phyloP scores from a whole-genome alignment of 2,888 invertebrate genomes.

The Cephus nigrinus region DNA sequence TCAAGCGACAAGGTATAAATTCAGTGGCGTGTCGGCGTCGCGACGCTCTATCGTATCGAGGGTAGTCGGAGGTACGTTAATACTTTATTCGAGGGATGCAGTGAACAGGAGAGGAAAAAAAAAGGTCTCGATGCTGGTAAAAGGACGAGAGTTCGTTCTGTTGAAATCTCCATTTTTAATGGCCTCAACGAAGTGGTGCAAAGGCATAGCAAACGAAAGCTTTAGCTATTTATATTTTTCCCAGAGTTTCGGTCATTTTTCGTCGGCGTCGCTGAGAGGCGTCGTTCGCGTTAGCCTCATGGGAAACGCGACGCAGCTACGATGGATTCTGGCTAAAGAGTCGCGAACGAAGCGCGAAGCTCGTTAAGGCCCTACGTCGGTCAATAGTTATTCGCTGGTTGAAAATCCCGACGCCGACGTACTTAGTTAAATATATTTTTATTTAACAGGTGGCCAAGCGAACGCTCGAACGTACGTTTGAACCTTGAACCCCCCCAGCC shows the following conservation, averaged over 20 bases:
- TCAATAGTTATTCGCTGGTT: conserved; percentile 38
- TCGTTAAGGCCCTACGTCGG: conserved; percentile 38
- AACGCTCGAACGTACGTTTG: conserved; percentile 34
- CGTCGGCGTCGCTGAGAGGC: neutral
- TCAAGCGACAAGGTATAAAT: too few species aligned
- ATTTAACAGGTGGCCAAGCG: conserved; percentile 45
- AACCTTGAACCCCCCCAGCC: conserved; percentile 30
- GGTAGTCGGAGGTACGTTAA: too few species aligned
- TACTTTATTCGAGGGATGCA: too few species aligned
- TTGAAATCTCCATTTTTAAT: conserved; percentile 4
- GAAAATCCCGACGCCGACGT: neutral
- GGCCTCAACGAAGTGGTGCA: neutral
- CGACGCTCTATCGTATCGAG: too few species aligned
- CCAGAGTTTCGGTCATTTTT: neutral
- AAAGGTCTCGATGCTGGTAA: too few species aligned
- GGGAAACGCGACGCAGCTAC: neutral
- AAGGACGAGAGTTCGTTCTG: neutral
- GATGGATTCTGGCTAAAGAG: conserved; percentile 26
- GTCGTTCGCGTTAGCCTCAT: neutral
- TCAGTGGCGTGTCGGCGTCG: too few species aligned
- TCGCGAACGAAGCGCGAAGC: conserved; percentile 28
- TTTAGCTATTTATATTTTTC: neutral
- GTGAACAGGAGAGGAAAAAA: too few species aligned
- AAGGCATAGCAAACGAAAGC: neutral
- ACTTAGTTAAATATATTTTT: conserved; percentile 46